Evolutionary conservation across 2,888 invertebrate species (phyloP), one percentile per base, ranked within the genome.

Genomic region (Aelia acuminata): DNA sequence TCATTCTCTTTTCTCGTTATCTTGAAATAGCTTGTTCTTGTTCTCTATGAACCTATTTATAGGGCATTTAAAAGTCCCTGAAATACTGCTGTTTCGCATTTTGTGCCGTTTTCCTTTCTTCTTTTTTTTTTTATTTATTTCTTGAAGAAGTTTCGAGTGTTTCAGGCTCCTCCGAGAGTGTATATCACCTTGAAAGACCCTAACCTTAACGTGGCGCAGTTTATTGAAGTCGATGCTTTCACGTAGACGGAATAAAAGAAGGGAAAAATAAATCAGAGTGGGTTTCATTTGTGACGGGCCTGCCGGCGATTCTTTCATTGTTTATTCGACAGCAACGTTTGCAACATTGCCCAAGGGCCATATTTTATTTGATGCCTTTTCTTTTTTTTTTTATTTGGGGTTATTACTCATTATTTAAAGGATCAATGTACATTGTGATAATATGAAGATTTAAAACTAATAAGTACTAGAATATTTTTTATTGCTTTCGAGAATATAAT

Each of bases 1-100:
- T 80, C 80, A 80, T 80, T 80, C 43, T 80, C 80, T 43, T 80
- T 43, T 43, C 80, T 80, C 43, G 43, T 80, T 80, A 80, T 80
- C 80, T 80, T 80, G 43, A 43, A 80, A 43, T 80, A 80, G 43
- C 80, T 80, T 80, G 80, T 80, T 80, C 80, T 75, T 75, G 5
- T 43, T 22, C 43, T 13, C 80, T 7, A 5, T 4, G 5, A 63
- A 63, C 63, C 63, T 63, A 63, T 80, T 43, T 43, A 80, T 80
- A 43, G 80, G 80, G 80, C 80, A 80, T 80, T 80, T 80, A 43
- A 80, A 80, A 80, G 80, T 43, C 80, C 7, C 43, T 43, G 80
- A 80, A 80, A 80, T 80, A 80, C 39, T 43, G 43, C 80, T 43
- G 80, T 80, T 80, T 80, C 43, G 13, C 43, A 43, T 80, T 80